A percentile compares a stretch with the other conserved stretches of the same genome.
Conservation (phyloP, 2,888 invertebrate species). For the Parochlus steinenii region DNA sequence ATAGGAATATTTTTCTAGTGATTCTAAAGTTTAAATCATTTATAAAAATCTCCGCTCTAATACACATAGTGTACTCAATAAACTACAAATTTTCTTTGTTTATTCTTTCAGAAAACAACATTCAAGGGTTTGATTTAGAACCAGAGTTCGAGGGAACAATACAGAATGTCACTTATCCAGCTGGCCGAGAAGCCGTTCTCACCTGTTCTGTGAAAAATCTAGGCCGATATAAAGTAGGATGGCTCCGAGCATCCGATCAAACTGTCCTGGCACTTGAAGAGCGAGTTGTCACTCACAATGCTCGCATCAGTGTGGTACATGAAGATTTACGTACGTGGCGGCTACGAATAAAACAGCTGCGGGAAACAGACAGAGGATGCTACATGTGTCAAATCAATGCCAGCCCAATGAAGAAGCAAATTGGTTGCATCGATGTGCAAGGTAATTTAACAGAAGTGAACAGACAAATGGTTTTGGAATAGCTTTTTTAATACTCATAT, state of each 20-base stretch:
- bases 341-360: conserved; percentile 63
- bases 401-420: conserved; percentile 69
- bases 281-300: conserved; percentile 68
- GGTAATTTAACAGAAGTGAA: conserved; percentile 43
- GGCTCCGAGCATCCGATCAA: conserved; percentile 79
- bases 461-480: neutral
- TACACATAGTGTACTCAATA: neutral
- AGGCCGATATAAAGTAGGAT: conserved; percentile 47
- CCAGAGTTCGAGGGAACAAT: conserved; percentile 30
- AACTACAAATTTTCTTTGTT: conserved; percentile 1
- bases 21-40: too few species aligned
- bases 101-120: conserved; percentile 17
- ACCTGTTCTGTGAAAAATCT: conserved; percentile 29
- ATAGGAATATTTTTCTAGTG: too few species aligned
- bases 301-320: conserved; percentile 63
- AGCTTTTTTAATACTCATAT: neutral
- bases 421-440: conserved; percentile 75
- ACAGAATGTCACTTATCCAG: conserved; percentile 31
- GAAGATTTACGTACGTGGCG: conserved; percentile 76
- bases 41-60: too few species aligned
- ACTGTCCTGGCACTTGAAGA: conserved; percentile 77
- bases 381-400: conserved; percentile 91
- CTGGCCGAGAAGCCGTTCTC: conserved; percentile 29
- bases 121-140: conserved; percentile 24
- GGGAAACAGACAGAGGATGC: conserved; percentile 70